Conservation (phyloP, 2,113 vertebrate genomes). For the Clupea harengus region DNA sequence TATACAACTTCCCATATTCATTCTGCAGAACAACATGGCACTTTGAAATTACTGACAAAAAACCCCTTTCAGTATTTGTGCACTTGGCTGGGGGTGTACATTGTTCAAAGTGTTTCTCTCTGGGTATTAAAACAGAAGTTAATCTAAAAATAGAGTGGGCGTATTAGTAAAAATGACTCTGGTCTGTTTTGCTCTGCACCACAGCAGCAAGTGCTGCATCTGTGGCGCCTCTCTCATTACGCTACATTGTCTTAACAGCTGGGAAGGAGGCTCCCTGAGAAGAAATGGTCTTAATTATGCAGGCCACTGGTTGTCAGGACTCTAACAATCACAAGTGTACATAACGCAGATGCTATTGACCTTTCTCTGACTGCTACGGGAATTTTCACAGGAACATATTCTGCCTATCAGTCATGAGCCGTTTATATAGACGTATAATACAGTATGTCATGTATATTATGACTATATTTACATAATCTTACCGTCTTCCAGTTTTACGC, state of each 20-base stretch:
- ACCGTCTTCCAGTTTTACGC: background rate
- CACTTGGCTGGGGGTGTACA: background rate
- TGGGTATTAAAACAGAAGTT: background rate
- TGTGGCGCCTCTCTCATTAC: background rate
- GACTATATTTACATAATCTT: background rate
- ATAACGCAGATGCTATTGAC: background rate
- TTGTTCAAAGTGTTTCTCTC: background rate
- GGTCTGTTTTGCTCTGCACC: background rate
- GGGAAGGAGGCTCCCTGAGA: background rate
- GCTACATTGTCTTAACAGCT: slow-evolving; percentile 11
- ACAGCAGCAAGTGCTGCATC: background rate
- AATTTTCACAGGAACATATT: background rate
- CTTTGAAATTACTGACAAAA: background rate
- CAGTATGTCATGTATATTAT: background rate
- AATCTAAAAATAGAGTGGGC: background rate
- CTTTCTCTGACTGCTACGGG: background rate
- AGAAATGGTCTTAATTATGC: background rate
- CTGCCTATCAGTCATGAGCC: background rate
- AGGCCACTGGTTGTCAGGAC: slow-evolving; percentile 5
- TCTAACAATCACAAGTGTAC: background rate
- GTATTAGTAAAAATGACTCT: background rate
- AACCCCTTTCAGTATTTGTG: background rate
- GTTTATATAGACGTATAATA: background rate
- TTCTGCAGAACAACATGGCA: background rate
- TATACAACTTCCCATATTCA: background rate